Percentiles rank a stretch among this genome's conserved stretches.
These are phyloP conservation scores for Tribolium freemani DNA, from an alignment of 2,888 invertebrate genomes.

Conservation along the genomic window DNA sequence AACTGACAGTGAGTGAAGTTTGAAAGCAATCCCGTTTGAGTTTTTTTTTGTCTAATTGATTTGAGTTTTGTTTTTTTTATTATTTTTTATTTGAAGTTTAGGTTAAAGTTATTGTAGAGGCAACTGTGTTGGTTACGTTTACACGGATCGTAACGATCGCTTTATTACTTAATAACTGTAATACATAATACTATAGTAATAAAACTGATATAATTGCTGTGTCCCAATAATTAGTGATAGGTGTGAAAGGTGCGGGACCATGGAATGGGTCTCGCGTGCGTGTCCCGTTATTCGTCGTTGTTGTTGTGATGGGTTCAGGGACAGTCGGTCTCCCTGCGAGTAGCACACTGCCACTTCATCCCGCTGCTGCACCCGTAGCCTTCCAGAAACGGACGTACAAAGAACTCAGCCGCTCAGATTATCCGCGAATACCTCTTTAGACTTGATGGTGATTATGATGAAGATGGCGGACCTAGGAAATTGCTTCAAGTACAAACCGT, in stretches of 20 bases:
- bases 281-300: conserved; percentile 56
- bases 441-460: conserved; percentile 48
- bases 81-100: conserved; percentile 37
- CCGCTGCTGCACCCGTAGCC: conserved; percentile 59
- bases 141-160: conserved; percentile 48
- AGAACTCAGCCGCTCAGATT: conserved; percentile 60
- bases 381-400: conserved; percentile 65
- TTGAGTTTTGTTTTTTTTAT: conserved; percentile 48
- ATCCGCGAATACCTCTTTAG: conserved; percentile 61
- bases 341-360: conserved; percentile 64
- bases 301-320: conserved; percentile 60
- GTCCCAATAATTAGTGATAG: conserved; percentile 68
- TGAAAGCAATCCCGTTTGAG: conserved; percentile 36
- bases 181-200: conserved; percentile 57
- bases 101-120: conserved; percentile 44
- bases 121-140: conserved; percentile 58
- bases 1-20: conserved; percentile 41
- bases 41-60: conserved; percentile 30
- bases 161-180: conserved; percentile 57
- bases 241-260: conserved; percentile 57
- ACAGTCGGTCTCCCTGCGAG: conserved; percentile 66
- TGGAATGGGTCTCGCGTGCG: conserved; percentile 38
- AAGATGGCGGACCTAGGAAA: conserved; percentile 68
- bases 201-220: conserved; percentile 63
- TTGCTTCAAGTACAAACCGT: conserved; percentile 81